Conservation (phyloP, 2,888 invertebrate genomes). For the Lepidochrysops patricia region DNA sequence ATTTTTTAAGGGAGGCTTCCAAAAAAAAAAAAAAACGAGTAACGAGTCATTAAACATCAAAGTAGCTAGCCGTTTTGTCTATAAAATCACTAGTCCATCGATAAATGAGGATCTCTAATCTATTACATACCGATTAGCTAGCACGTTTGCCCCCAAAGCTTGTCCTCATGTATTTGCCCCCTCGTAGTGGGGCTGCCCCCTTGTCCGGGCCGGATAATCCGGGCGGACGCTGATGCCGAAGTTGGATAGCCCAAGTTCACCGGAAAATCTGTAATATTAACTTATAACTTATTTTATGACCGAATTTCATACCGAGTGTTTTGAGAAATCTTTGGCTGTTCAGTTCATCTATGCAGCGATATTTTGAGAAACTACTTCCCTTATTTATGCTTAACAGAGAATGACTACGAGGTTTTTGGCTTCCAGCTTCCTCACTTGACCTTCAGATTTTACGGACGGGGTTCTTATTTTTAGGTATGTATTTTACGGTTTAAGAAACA, state of each 20-base stretch:
- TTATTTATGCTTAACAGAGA: too few species aligned
- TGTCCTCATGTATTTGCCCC: not conserved
- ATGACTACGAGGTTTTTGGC: too few species aligned
- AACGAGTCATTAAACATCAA: too few species aligned
- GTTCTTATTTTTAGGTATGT: too few species aligned
- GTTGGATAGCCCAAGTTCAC: constrained; percentile 18
- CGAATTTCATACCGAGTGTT: too few species aligned
- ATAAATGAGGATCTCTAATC: not conserved
- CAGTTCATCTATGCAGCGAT: not conserved
- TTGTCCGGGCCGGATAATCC: constrained; percentile 18
- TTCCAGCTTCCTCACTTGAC: too few species aligned
- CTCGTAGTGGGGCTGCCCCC: not conserved
- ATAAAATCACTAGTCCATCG: not conserved
- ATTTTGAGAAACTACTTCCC: too few species aligned
- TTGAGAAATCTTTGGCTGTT: too few species aligned
- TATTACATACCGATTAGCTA: constrained; percentile 13
- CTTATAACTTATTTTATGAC: not conserved
- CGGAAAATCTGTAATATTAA: constrained; percentile 2
- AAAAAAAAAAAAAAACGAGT: too few species aligned
- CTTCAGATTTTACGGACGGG: too few species aligned
- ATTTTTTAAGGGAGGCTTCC: too few species aligned
- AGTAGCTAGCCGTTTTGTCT: not conserved
- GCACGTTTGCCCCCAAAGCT: not conserved
- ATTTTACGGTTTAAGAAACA: too few species aligned
- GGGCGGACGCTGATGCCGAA: constrained; percentile 19